Evolutionary conservation across 37 sponge, comb jelly and placozoan species (phyloP), one percentile per base, ranked within the genome.

Genomic region (Geodia barretti): DNA sequence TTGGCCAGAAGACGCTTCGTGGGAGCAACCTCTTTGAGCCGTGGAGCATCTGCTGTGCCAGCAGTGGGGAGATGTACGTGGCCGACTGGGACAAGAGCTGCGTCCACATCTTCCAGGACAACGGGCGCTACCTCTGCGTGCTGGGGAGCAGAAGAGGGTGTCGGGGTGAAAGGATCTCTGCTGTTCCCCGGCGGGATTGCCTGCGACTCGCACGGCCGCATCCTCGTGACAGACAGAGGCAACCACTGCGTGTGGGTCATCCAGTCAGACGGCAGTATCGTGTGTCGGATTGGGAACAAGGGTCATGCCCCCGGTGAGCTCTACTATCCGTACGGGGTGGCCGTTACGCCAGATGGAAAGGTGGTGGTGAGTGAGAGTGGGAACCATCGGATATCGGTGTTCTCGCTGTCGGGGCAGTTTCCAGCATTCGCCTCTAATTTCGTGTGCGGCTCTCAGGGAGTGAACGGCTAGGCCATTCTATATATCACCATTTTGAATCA

Each of bases 1-100:
- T 83, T 83, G 83, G 83, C 32, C 75, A 83, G 26, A 73, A 74
- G n/a, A 32, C 68, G 3, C 68, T 68, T 33, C 34, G 30, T 5
- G 68, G 68, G 3, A 68, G 68, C 4, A 33, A 68, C 34, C 31
- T 76, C 26, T 41, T 19, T 33, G 62, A 47, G 54, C 54, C 54
- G 11, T 47, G 54, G 54, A 14, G 11, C 14, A 14, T 47, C 54
- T 47, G 54, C 54, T 17, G 11, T 47, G 54, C 11, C 7, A 29
- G 23, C 35, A 47, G 14, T 47, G 54, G 54, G 11, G 14, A 47
- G 54, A 47, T 47, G 11, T 47, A 47, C 54, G 37, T 71, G 32
- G 4, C 72, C 4, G 72, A 71, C 36, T n/a, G 36, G 32, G 41
- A 37, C 36, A 71, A 71, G 36, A 23, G 24, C 24, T 71, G 72